Evolutionary conservation across 53 echinoderm and acorn worm species (phyloP), one percentile per base, ranked within the genome.

Genomic region (Stichopus horrens): DNA sequence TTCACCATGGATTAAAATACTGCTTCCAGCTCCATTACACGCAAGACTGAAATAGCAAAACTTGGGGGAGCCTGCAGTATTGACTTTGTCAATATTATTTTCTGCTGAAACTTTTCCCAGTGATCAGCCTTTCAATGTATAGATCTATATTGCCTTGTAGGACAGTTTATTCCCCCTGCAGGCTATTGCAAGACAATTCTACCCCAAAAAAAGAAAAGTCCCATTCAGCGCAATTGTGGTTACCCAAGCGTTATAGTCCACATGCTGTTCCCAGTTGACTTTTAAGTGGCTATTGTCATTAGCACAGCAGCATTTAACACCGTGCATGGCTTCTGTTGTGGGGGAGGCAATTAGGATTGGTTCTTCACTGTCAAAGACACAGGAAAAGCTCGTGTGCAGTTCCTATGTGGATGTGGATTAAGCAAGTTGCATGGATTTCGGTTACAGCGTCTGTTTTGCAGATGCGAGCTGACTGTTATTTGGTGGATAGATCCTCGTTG

Each of bases 211-310:
- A 37, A 37, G 37, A 2, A 37, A 37, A 37, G 37, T 37, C 37
- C 81, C 81, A 81, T 57, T 56, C 81, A 81, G 53, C 19, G 56
- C 81, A 81, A 81, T 81, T 56, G 81, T 81, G 81, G 81, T 81
- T 81, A 81, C 21, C 81, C 81, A 57, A 19, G 5, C 81, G 18
- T 6, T n/a, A 4, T n/a, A 5, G 7, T 18, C 21, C 5, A 71
- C 71, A 20, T 10, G 58, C 81, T 19, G 57, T 81, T 56, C 9
- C 56, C 81, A 20, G 81, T 81, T 81, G 81, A 58, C 57, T 81
- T 56, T 58, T 57, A 81, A 81, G 81, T 57, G 81, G 4, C 58
- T 81, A 56, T 81, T 81, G 58, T 81, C 81, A 79, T 81, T n/a
- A 57, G 57, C 18, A 71, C 71, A 71, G 71, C 71, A 16, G 18